Conservation (phyloP, 2,113 vertebrate species). For the Phaethon lepturus region DNA sequence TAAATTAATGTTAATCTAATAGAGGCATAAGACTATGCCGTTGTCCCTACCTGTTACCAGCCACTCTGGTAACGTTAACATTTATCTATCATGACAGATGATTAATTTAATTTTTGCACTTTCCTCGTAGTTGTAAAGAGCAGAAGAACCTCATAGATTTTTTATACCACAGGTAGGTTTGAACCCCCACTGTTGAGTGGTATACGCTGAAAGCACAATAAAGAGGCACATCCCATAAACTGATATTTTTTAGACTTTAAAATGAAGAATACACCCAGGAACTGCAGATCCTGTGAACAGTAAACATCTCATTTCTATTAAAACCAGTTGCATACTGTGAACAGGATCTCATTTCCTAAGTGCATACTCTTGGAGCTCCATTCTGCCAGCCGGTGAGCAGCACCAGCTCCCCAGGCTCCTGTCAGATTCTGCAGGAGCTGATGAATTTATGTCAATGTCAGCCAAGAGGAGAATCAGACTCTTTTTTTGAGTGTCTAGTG, state of each 20-base stretch:
- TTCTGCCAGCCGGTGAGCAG: background rate
- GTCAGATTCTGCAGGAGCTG: background rate
- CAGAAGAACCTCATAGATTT: background rate
- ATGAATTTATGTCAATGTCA: background rate
- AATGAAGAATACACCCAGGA: background rate
- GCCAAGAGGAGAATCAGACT: background rate
- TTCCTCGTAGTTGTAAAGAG: background rate
- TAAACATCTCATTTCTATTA: background rate
- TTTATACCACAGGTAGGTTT: background rate
- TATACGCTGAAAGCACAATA: background rate
- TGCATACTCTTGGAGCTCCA: rapidly evolving
- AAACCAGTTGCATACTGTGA: background rate
- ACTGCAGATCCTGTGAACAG: background rate
- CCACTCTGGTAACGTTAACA: background rate
- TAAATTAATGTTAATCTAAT: background rate
- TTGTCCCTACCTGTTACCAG: background rate
- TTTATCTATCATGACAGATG: background rate
- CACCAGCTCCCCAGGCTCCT: rapidly evolving
- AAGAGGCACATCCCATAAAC: background rate
- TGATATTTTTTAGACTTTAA: background rate
- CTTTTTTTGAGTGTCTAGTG: background rate
- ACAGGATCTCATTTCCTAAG: background rate
- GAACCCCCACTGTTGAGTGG: background rate
- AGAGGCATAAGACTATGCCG: background rate
- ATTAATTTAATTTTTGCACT: background rate